These are phyloP conservation scores for Magallana nippona DNA, from an alignment of 2,888 invertebrate genomes.

Conservation along the genomic window DNA sequence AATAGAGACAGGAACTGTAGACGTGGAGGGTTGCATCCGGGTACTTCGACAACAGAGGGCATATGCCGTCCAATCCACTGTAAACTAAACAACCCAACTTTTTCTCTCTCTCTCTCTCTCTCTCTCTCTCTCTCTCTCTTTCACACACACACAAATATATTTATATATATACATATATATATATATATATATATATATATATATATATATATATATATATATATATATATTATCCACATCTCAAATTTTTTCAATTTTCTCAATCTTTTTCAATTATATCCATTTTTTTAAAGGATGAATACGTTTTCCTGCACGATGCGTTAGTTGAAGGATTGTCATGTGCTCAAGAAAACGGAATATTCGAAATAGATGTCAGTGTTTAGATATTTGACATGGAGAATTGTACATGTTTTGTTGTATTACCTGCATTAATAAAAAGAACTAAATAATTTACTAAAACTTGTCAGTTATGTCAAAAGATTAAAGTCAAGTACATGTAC, in stretches of 20 bases:
- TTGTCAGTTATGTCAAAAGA: no score
- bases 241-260: neutral
- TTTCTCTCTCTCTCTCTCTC: slow-evolving; percentile 38
- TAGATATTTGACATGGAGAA: neutral
- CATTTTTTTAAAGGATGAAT: slow-evolving; percentile 1
- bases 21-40: neutral
- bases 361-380: neutral
- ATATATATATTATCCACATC: neutral
- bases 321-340: neutral
- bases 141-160: neutral
- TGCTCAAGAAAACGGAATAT: neutral
- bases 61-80: neutral
- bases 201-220: no score
- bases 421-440: no score
- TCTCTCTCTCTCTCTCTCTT: slow-evolving; percentile 34
- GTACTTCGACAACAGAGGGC: neutral
- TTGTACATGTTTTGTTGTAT: no score
- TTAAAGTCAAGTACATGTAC: no score
- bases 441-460: no score
- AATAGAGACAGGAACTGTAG: neutral
- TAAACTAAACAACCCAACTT: neutral
- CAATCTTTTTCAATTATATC: no score
- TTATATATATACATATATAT: no score
- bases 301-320: neutral
- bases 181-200: no score